phyloP scores from a whole-genome alignment of 2,797 vertebrate species.

The Platyrinchus mystaceus region DNA sequence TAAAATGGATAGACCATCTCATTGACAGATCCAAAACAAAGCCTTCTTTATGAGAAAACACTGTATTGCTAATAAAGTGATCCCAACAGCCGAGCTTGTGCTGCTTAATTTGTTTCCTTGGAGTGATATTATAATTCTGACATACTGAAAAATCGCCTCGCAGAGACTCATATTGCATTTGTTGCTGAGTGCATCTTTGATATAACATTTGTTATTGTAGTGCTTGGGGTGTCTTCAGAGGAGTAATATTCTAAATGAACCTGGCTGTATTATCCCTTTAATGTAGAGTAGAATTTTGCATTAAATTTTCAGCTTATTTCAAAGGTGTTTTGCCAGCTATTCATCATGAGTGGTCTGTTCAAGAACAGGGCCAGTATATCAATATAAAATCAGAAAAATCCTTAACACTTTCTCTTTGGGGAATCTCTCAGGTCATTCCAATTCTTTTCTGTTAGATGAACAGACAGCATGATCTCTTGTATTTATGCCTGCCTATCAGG shows the following conservation, averaged over 20 bases:
- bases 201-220: conserved; percentile 45
- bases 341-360: not conserved
- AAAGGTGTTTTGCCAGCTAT: not conserved
- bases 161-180: conserved; percentile 48
- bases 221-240: conserved; percentile 49
- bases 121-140: conserved; percentile 57
- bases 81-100: conserved; percentile 16
- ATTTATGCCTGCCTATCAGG: conserved; percentile 10
- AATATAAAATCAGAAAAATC: conserved; percentile 11
- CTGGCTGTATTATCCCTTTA: conserved; percentile 28
- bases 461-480: not conserved
- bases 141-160: conserved; percentile 55
- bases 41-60: conserved; percentile 16
- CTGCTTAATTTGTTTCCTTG: conserved; percentile 67
- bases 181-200: conserved; percentile 30
- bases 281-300: not conserved
- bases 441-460: conserved; percentile 4
- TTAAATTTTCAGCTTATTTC: conserved; percentile 31
- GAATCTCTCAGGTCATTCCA: not conserved
- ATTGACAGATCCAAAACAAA: conserved; percentile 1
- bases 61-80: conserved; percentile 44
- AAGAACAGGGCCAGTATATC: not conserved
- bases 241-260: conserved; percentile 62
- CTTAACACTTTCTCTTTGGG: not conserved
- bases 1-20: not conserved